Evolutionary conservation across 2,888 invertebrate species (phyloP).

Genomic region (Nesidiocoris tenuis): DNA sequence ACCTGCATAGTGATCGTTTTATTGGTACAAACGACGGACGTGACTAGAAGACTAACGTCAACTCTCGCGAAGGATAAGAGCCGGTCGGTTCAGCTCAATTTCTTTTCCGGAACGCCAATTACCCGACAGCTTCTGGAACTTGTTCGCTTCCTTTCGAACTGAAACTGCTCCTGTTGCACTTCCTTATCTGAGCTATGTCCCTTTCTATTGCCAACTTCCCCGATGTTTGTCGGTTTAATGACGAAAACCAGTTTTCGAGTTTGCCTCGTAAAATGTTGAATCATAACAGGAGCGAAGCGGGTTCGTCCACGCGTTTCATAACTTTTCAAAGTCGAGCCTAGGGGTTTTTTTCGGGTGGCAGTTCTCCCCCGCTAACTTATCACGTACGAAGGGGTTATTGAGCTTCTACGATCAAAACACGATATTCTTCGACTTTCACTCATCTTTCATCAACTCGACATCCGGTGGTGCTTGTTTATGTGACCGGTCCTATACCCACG

Average conservation of each 20-base stretch:
- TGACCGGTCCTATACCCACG: no score
- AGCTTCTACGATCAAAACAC: no score
- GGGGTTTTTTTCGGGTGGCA: no score
- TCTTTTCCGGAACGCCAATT: neutral
- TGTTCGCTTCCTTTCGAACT: neutral
- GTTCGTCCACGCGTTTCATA: no score
- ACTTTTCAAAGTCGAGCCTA: no score
- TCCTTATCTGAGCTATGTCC: neutral
- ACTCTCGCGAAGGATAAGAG: neutral
- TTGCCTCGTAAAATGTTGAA: no score
- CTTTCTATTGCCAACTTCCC: neutral
- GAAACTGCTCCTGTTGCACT: neutral
- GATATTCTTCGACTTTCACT: no score
- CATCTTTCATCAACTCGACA: no score
- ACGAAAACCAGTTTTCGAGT: neutral
- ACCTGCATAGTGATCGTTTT: neutral
- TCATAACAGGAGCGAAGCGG: no score
- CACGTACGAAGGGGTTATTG: no score
- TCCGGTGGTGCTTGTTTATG: no score
- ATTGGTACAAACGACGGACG: neutral
- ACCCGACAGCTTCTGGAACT: neutral
- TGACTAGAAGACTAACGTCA: neutral
- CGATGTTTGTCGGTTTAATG: neutral
- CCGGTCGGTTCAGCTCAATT: neutral
- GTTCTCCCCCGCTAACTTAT: no score